phyloP scores from a whole-genome alignment of 2,888 invertebrate genomes.

The Corythucha ciliata region DNA sequence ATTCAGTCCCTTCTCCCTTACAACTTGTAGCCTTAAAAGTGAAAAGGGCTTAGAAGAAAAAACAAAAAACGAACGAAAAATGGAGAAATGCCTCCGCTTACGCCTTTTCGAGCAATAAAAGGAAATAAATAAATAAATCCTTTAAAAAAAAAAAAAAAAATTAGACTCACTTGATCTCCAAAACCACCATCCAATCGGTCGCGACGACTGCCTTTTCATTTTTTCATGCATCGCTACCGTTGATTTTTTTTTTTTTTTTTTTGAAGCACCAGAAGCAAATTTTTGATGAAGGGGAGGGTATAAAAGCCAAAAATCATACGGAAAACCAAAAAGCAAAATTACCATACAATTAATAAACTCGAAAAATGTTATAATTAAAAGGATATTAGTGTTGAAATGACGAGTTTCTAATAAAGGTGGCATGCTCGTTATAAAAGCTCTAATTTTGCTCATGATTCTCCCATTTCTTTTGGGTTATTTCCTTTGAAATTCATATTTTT shows the following conservation, averaged over 20 bases:
- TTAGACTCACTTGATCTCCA: conserved; percentile 29
- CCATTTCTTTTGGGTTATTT: too few relatives aligned
- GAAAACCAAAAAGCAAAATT: conserved; percentile 10
- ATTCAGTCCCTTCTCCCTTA: not conserved
- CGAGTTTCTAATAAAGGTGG: too few relatives aligned
- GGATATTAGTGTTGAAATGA: too few relatives aligned
- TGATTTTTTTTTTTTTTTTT: too few relatives aligned
- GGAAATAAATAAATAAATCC: not conserved
- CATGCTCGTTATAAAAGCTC: too few relatives aligned
- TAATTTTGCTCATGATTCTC: too few relatives aligned
- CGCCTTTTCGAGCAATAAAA: not conserved
- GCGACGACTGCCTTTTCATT: conserved; percentile 30
- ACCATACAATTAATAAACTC: too few relatives aligned
- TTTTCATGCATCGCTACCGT: conserved; percentile 31
- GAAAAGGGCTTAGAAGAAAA: conserved; percentile 8
- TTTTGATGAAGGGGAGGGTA: too few relatives aligned
- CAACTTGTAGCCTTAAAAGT: not conserved
- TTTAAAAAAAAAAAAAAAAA: not conserved
- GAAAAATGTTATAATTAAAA: too few relatives aligned
- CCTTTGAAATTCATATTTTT: too few relatives aligned
- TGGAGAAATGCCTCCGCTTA: not conserved
- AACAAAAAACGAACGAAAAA: conserved; percentile 9
- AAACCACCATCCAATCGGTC: conserved; percentile 30
- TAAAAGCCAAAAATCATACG: conserved; percentile 21
- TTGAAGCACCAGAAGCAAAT: too few relatives aligned